A percentile compares a stretch with the other conserved stretches of the same genome.
Conservation (phyloP, 2,797 vertebrate genomes). For the Alca torda region DNA sequence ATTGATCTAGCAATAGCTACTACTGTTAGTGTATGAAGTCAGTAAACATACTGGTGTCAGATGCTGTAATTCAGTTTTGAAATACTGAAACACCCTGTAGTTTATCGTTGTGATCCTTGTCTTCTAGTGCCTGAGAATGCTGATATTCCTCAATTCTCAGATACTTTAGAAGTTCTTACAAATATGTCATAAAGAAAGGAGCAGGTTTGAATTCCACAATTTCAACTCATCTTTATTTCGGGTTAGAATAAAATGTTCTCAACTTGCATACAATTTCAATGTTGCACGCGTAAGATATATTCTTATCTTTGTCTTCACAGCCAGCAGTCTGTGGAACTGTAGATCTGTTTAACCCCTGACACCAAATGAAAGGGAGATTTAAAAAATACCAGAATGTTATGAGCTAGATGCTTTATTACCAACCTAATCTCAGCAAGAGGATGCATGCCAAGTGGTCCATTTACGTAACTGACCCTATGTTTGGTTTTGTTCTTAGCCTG, state of each 20-base stretch:
- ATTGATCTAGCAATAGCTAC: not conserved
- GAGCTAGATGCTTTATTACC: not conserved
- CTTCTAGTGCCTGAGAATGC: not conserved
- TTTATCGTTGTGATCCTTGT: not conserved
- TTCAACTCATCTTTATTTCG: not conserved
- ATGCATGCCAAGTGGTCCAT: not conserved
- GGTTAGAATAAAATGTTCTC: not conserved
- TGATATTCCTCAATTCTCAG: not conserved
- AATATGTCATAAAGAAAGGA: not conserved
- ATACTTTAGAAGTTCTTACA: not conserved
- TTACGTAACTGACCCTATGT: not conserved
- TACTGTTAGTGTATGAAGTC: not conserved
- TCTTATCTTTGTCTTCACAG: not conserved
- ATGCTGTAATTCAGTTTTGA: not conserved
- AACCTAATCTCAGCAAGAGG: not conserved
- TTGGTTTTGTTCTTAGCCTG: constrained; percentile 77
- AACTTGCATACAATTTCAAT: not conserved
- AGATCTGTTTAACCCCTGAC: not conserved
- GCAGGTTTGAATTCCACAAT: not conserved
- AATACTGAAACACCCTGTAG: not conserved
- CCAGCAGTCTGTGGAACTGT: not conserved
- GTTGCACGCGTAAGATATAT: not conserved
- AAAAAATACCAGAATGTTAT: not conserved
- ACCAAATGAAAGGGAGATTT: not conserved
- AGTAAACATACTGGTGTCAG: not conserved